Base-by-base conservation (phyloP, 2,113 vertebrate species). In the Synchiropus splendidus region DNA sequence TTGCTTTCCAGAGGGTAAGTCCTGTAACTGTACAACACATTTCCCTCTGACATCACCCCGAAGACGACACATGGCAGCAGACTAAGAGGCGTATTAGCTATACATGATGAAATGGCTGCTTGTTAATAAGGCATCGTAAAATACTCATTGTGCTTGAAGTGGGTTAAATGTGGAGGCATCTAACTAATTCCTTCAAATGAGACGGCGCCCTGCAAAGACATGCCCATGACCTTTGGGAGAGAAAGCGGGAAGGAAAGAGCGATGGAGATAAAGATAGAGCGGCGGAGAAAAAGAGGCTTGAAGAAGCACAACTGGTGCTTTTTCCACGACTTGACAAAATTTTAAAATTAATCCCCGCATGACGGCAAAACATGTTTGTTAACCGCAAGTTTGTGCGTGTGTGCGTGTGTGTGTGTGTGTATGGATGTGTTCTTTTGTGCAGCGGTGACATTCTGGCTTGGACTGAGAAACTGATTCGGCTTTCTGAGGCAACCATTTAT, bases 51-150 rank as follows among this genome's bases (percentile, higher is more conserved):
- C 68, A 75, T 65, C 50, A 74, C 71, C 64, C 71, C 30, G 27
- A 54, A 72, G 69, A 61, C 41, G 14, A 39, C 37, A 31, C 63
- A 66, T 74, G 77, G 70, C 74, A 79, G 70, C 53, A 65, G 70
- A 77, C 61, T 75, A 68, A 77, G 65, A 79, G 62, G 68, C 77
- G 80, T 81, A 76, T 82, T 82, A 75, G 75, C 71, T 75, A 79
- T 71, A 74, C 67, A 75, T 64, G 70, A 80, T 78, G 66, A 76
- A 78, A 61, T 74, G 61, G 80, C 80, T 80, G 63, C 66, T 74
- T 70, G 63, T 64, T 78, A 69, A 78, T 78, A 63, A n/a, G 64
- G 58, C 59, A 58, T 54, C 63, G 65, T 71, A 66, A 77, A 79
- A 78, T 65, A 66, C 49, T 59, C 63, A 75, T 71, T 70, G 64